These are phyloP conservation scores for Enteromius paludinosus DNA, from an alignment of 2,797 vertebrate genomes.

Conservation along the genomic window DNA sequence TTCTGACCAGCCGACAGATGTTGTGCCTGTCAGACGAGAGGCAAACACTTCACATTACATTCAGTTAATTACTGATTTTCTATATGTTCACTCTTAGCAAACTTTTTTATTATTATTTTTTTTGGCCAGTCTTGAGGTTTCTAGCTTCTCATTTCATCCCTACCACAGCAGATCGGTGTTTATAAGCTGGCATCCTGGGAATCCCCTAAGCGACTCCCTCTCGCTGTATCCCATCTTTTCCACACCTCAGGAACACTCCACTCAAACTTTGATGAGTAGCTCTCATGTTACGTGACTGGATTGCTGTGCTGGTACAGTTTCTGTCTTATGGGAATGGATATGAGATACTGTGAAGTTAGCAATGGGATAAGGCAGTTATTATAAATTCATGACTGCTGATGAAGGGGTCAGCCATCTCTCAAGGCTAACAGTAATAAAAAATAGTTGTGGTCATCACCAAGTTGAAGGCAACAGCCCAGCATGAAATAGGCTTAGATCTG, in stretches of 20 bases:
- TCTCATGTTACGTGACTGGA: slow-evolving; percentile 40
- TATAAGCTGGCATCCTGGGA: slow-evolving; percentile 32
- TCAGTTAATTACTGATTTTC: slow-evolving; percentile 43
- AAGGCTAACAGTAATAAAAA: slow-evolving; percentile 22
- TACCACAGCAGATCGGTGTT: background rate
- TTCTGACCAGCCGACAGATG: slow-evolving; percentile 12
- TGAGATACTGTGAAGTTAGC: slow-evolving; percentile 19
- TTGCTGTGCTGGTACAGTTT: slow-evolving; percentile 34
- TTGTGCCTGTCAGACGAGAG: slow-evolving; percentile 34
- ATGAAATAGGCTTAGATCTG: slow-evolving; percentile 7
- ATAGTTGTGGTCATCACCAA: slow-evolving; percentile 38
- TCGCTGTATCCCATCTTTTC: slow-evolving; percentile 25
- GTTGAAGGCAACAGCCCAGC: slow-evolving; percentile 16
- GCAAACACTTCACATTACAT: slow-evolving; percentile 33
- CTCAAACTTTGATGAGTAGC: slow-evolving; percentile 41
- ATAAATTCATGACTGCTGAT: slow-evolving; percentile 64
- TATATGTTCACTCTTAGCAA: slow-evolving; percentile 31
- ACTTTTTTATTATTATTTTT: background rate
- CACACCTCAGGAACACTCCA: slow-evolving; percentile 33
- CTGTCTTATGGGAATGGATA: slow-evolving; percentile 19
- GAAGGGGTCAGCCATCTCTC: slow-evolving; percentile 56
- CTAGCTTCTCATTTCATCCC: slow-evolving; percentile 1
- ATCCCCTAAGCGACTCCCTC: slow-evolving; percentile 16
- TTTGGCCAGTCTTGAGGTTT: background rate
- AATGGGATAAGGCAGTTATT: slow-evolving; percentile 51